These are phyloP conservation scores for Telmatherina bonti DNA, from an alignment of 2,797 vertebrate species.

Conservation along the genomic window DNA sequence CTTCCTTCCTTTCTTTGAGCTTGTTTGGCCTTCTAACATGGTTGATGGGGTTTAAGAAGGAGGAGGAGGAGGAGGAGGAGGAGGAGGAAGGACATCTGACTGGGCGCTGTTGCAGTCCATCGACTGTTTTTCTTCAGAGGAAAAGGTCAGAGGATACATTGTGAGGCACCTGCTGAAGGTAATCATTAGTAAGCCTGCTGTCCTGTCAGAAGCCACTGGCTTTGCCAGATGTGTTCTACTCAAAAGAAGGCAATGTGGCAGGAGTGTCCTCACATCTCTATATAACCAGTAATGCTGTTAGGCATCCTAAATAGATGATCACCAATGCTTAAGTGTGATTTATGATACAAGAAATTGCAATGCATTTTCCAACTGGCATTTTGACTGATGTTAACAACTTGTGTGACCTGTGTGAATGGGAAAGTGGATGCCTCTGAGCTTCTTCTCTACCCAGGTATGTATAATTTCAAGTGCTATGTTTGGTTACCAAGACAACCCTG, in stretches of 20 bases:
- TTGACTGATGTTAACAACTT: conserved; percentile 16
- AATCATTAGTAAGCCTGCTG: conserved; percentile 80
- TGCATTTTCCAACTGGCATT: conserved; percentile 16
- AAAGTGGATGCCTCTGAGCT: conserved; percentile 24
- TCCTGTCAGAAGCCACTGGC: conserved; percentile 72
- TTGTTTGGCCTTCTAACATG: conserved; percentile 51
- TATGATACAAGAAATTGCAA: conserved; percentile 10
- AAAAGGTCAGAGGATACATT: conserved; percentile 84
- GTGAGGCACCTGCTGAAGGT: conserved; percentile 78
- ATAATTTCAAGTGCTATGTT: conserved; percentile 41
- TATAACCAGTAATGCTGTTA: conserved; percentile 22
- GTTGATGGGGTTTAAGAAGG: conserved; percentile 52
- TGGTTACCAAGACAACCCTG: conserved; percentile 68
- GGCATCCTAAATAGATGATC: conserved; percentile 25
- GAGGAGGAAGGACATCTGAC: conserved; percentile 70
- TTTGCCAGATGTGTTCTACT: conserved; percentile 68
- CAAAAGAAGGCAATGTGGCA: conserved; percentile 48
- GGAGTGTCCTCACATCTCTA: conserved; percentile 50
- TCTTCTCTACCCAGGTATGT: conserved; percentile 21
- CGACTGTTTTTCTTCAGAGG: conserved; percentile 81
- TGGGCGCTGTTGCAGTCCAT: conserved; percentile 81
- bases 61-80: conserved; percentile 56
- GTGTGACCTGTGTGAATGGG: conserved; percentile 25
- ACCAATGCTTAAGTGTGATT: conserved; percentile 28
- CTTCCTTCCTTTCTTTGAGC: conserved; percentile 12